Evolutionary conservation across 2,888 invertebrate species (phyloP).

Genomic region (Agrochola macilenta): DNA sequence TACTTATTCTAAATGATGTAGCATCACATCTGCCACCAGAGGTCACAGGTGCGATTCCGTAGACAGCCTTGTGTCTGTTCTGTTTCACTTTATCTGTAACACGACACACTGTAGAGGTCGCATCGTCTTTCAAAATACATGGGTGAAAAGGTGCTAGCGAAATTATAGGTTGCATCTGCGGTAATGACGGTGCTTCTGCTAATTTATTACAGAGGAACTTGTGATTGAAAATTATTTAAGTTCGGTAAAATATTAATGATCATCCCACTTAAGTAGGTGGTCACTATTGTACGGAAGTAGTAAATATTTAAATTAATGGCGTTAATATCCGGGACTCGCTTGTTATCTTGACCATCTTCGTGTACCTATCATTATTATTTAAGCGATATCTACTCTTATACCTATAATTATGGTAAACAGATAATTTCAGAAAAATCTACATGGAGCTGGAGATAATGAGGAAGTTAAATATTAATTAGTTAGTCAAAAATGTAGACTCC

Average conservation of each 20-base stretch:
- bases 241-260: not conserved
- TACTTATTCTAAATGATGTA: constrained; percentile 25
- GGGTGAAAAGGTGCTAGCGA: not conserved
- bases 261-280: not conserved
- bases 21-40: constrained; percentile 45
- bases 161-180: constrained; percentile 9
- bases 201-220: too few relatives aligned
- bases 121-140: not conserved
- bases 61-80: constrained; percentile 61
- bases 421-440: constrained; percentile 11
- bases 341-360: not conserved
- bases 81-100: constrained; percentile 21
- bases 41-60: constrained; percentile 50
- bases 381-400: not conserved
- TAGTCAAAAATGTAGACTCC: not conserved
- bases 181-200: not conserved
- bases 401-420: constrained; percentile 16
- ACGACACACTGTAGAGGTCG: constrained; percentile 24
- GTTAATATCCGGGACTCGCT: not conserved
- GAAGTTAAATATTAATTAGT: not conserved
- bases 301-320: constrained; percentile 13
- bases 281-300: constrained; percentile 25
- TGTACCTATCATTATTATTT: constrained; percentile 12
- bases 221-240: not conserved
- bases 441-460: not conserved